Conservation (phyloP, 2,888 invertebrate species). For the Listrodromus nycthemerus region DNA sequence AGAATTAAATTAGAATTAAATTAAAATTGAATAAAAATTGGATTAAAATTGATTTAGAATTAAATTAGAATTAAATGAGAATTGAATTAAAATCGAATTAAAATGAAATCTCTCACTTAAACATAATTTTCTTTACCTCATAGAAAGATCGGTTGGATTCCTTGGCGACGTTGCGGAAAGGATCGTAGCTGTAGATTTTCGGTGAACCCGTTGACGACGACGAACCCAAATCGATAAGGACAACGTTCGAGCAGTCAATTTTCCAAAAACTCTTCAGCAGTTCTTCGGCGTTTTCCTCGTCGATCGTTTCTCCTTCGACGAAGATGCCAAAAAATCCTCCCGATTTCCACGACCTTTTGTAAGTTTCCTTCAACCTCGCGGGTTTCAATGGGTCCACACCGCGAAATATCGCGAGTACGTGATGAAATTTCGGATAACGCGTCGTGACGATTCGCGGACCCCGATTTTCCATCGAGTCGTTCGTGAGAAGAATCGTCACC, state of each 20-base stretch:
- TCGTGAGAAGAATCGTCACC: not conserved
- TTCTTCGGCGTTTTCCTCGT: not conserved
- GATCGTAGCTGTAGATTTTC: conserved; percentile 58
- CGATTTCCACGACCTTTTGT: conserved; percentile 52
- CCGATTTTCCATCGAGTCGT: not conserved
- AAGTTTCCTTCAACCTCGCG: conserved; percentile 31
- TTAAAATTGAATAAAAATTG: no score
- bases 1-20: no score
- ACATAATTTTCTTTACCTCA: not conserved
- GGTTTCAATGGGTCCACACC: conserved; percentile 1
- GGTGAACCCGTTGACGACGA: not conserved
- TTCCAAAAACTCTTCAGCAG: conserved; percentile 55
- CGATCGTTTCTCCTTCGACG: conserved; percentile 23
- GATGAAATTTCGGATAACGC: conserved; percentile 29
- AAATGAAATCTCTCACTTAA: no score
- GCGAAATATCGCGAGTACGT: conserved; percentile 13
- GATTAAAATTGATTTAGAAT: no score
- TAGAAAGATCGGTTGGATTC: conserved; percentile 8
- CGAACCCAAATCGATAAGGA: conserved; percentile 23
- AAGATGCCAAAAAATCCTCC: conserved; percentile 50
- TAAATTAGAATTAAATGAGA: no score
- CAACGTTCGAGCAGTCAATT: conserved; percentile 55
- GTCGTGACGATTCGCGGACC: not conserved
- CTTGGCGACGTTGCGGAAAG: conserved; percentile 33
- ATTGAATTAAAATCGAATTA: no score